Base-by-base conservation (phyloP, 2,888 invertebrate species). In the Caenorhabditis sp. region DNA sequence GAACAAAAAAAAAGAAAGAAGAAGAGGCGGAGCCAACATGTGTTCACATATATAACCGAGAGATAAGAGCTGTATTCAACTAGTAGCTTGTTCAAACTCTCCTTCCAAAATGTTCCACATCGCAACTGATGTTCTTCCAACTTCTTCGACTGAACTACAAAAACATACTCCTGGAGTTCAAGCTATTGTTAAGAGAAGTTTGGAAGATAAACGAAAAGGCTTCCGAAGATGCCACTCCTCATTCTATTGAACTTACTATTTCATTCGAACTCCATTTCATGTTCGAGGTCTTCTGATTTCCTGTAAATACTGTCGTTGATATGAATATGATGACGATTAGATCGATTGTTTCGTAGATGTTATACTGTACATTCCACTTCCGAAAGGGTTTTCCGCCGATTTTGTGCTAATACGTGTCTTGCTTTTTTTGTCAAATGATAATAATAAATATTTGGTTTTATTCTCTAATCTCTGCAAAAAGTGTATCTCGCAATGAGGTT, bases 171-270 rank as follows among this genome's bases (percentile, higher is more conserved):
- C 17, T 37, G 72, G 61, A 3, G 67, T 72, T 43, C 54, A 57
- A 17, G 24, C 58, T 17, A 55, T 51, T 0, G 23, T 72, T n/a
- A 58, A 62, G 24, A 54, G 62, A 27, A 67, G 27, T n/a, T 59
- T 65, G 55, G 67, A 72, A 58, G 72, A 72, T 43, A 64, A 62
- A 37, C 59, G 72, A 27, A 59, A 58, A 37, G 67, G 67, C 27
- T 72, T 72, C 64, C 59, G 67, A 31, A 43, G 72, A 23, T 64
- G 63, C 27, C 21, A 59, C 24, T 72, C 72, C 1, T 59, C 59
- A 59, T 37, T 59, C 49, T 19, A 59, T 49, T 59, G 49, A 49
- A 43, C 6, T 43, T 43, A 12, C 43, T 43, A 6, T 6, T 17
- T 10, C 14, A 12, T 43, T 17, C 12, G 6, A 43, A 43, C 14